Evolutionary conservation across 2,113 vertebrate genomes (phyloP).

Genomic region (Chamaetylas fuelleborni): DNA sequence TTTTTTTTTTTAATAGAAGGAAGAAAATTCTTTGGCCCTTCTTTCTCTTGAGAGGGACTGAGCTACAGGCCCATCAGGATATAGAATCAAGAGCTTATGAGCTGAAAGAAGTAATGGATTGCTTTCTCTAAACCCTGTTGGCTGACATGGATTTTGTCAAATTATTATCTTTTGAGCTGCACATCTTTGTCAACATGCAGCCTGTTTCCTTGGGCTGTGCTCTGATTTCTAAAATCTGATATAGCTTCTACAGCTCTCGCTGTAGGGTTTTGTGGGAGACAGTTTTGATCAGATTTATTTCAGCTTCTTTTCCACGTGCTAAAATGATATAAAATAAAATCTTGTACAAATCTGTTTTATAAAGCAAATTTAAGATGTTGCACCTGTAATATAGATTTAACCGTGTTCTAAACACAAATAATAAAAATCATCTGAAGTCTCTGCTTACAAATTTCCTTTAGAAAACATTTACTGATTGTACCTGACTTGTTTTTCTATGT

Average conservation of each 20-base stretch:
- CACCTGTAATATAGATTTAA: neutral
- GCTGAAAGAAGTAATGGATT: neutral
- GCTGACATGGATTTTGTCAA: neutral
- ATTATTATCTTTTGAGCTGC: neutral
- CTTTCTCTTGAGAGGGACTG: neutral
- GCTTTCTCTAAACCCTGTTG: neutral
- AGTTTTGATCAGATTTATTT: neutral
- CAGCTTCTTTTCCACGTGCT: neutral
- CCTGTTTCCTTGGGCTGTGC: neutral
- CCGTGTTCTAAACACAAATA: conserved; percentile 28
- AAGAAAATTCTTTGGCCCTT: neutral
- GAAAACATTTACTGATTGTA: conserved; percentile 84
- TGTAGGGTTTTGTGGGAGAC: neutral
- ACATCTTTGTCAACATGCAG: neutral
- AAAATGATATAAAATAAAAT: conserved; percentile 18
- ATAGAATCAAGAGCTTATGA: neutral
- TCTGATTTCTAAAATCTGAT: neutral
- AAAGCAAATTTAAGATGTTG: neutral
- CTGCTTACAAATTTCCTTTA: conserved; percentile 75
- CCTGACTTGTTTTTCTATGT: conserved; percentile 88
- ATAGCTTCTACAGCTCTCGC: neutral
- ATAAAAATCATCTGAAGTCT: conserved; percentile 54
- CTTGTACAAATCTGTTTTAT: neutral
- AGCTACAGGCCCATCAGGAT: neutral
- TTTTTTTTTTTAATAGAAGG: neutral